phyloP scores from a whole-genome alignment of 2,113 vertebrate genomes.

The Myotis brandtii region DNA sequence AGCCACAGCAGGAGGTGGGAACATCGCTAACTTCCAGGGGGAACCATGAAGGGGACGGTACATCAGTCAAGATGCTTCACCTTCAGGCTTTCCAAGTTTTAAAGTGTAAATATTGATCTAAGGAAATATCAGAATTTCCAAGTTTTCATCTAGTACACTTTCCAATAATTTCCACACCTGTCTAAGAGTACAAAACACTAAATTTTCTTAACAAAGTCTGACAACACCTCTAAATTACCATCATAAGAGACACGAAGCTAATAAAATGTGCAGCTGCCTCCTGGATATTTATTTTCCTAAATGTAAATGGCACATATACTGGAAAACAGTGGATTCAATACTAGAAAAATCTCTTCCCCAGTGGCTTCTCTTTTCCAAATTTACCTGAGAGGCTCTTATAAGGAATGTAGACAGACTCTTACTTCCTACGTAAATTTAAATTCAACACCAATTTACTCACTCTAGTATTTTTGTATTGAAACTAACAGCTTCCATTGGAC shows the following conservation, averaged over 20 bases:
- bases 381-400: conserved; percentile 87
- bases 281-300: conserved; percentile 78
- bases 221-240: conserved; percentile 80
- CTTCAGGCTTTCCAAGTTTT: conserved; percentile 75
- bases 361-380: conserved; percentile 87
- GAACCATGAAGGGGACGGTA: background rate
- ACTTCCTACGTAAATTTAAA: conserved; percentile 92
- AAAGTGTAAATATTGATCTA: conserved; percentile 84
- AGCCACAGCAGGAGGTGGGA: conserved; percentile 67
- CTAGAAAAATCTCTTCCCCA: conserved; percentile 77
- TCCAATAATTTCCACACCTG: conserved; percentile 40
- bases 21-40: conserved; percentile 49
- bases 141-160: conserved; percentile 20
- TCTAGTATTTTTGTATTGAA: conserved; percentile 86
- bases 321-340: conserved; percentile 81
- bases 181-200: conserved; percentile 68
- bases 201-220: conserved; percentile 77
- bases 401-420: conserved; percentile 88
- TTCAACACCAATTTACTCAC: conserved; percentile 88
- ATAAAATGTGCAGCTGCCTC: conserved; percentile 76
- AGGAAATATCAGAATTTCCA: conserved; percentile 73
- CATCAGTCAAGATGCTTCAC: conserved; percentile 10
- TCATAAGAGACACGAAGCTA: conserved; percentile 78
- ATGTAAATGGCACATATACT: conserved; percentile 70
- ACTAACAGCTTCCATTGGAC: conserved; percentile 89